Base-by-base conservation (phyloP, 2,888 invertebrate genomes). In the Actias luna region DNA sequence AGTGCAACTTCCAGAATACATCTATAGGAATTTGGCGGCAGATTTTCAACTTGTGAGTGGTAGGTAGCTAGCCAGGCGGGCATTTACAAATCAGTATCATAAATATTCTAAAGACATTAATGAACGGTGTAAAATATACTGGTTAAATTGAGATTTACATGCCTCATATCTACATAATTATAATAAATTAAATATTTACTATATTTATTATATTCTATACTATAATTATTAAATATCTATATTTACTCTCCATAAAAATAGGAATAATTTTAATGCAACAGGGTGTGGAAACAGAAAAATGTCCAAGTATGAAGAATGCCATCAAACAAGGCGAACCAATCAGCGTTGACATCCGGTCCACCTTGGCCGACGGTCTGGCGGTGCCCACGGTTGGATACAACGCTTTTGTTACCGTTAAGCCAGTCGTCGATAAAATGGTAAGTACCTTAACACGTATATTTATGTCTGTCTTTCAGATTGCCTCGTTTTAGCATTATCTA, bases 281-380 rank as follows among this genome's bases (percentile, higher is more conserved):
- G 96, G 98, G 98, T 2, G 98, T 98, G 1, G 99, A 99, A 86
- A 96, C 98, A 0, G 98, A 98, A 79, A 95, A 96, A 73, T 98
- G 98, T 85, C 95, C 98, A 0, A 97, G 98, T 79, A 98, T 98
- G 92, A 91, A 95, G 50, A 90, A 93, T 33, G 97, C 98, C 0
- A 79, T 97, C 69, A 92, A 94, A 74, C 93, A 94, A 52, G 95
- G 95, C 0, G 94, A 94, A 63, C 97, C 97, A 0, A 91, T 94
- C 0, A 91, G 93, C 68, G 95, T 96, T 8, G 92, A 94, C 55
- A 94, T 95, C 59, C 87, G 94, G 59, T 95, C 97, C 5, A 97
- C 97, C 0, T 84, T 98, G 61, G 98, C 98, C 0, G 98, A 98
- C 86, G 98, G 98, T 64, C 90, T 98, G 61, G 97, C 98, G 0